A percentile compares a stretch with the other conserved stretches of the same genome.
Conservation (phyloP, 1,140 invertebrate genomes). For the Caenorhabditis tropicalis region DNA sequence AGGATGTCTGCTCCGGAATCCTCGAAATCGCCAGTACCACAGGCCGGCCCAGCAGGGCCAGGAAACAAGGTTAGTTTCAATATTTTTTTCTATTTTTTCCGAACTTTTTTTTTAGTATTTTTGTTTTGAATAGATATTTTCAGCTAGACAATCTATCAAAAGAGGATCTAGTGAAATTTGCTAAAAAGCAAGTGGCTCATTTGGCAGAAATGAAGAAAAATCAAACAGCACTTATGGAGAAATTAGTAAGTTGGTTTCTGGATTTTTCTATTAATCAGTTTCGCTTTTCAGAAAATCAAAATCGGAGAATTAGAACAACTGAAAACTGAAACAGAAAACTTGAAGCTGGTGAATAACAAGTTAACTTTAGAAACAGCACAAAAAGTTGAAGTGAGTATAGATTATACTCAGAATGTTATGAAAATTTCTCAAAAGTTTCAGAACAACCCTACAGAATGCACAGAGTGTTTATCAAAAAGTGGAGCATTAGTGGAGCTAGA, state of each 20-base stretch:
- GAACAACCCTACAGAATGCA: slow-evolving; percentile 3
- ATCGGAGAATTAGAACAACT: neutral
- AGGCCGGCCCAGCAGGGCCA: neutral
- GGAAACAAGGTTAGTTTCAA: neutral
- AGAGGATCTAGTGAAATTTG: slow-evolving; percentile 8
- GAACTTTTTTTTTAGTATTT: too few relatives aligned
- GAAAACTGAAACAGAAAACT: neutral
- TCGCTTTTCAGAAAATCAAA: neutral
- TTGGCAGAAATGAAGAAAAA: slow-evolving; percentile 22
- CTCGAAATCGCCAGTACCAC: neutral
- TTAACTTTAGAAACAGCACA: neutral
- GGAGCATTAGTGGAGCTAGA: neutral
- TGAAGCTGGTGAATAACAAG: slow-evolving; percentile 3
- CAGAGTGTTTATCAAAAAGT: slow-evolving; percentile 19
- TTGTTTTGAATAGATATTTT: neutral
- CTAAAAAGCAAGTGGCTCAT: slow-evolving; percentile 24
- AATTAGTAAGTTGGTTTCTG: neutral
- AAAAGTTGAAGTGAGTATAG: neutral
- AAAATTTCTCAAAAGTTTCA: neutral
- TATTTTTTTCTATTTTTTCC: neutral
- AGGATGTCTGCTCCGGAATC: neutral
- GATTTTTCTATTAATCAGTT: neutral
- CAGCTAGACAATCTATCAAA: slow-evolving; percentile 1
- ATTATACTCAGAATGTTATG: neutral
- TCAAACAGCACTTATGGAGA: slow-evolving; percentile 9